A percentile compares a stretch with the other conserved stretches of the same genome.
Conservation (phyloP, 2,113 vertebrate genomes). For the Hystrix cristata region DNA sequence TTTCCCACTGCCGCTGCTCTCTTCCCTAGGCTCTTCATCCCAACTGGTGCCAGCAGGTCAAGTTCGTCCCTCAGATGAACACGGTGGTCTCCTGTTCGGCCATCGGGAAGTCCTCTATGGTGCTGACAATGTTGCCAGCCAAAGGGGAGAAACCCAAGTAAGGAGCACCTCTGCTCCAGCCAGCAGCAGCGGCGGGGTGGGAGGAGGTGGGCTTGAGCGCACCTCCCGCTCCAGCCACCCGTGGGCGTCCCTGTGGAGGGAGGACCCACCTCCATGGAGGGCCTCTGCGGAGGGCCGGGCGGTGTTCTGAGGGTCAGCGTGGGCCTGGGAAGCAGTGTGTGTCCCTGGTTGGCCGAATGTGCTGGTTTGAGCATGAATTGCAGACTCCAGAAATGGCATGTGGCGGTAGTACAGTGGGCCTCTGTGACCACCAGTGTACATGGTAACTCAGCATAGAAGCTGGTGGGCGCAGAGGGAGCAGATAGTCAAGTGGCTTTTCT, state of each 20-base stretch:
- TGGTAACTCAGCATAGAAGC: background rate
- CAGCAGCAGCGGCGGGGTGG: background rate
- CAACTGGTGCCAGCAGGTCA: constrained; percentile 83
- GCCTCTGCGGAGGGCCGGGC: background rate
- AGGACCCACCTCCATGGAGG: background rate
- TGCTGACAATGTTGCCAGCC: constrained; percentile 62
- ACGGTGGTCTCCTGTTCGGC: constrained; percentile 83
- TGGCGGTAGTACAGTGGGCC: background rate
- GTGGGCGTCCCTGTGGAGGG: background rate
- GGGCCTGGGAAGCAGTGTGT: background rate
- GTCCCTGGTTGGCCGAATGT: background rate
- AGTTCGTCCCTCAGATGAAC: constrained; percentile 82
- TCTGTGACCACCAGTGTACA: background rate
- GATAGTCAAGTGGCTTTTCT: background rate
- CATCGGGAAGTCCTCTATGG: constrained; percentile 60
- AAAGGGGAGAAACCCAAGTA: constrained; percentile 66
- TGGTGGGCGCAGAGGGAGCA: accelerated
- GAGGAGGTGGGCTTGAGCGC: background rate
- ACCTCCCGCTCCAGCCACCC: background rate
- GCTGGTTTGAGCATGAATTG: background rate
- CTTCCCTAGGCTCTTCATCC: constrained; percentile 72
- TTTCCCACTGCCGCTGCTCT: background rate
- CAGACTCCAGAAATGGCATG: background rate
- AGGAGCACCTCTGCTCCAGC: background rate
- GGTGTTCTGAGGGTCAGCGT: accelerated